These are phyloP conservation scores for Phengaris alcon DNA, from an alignment of 2,888 invertebrate genomes.

Conservation along the genomic window DNA sequence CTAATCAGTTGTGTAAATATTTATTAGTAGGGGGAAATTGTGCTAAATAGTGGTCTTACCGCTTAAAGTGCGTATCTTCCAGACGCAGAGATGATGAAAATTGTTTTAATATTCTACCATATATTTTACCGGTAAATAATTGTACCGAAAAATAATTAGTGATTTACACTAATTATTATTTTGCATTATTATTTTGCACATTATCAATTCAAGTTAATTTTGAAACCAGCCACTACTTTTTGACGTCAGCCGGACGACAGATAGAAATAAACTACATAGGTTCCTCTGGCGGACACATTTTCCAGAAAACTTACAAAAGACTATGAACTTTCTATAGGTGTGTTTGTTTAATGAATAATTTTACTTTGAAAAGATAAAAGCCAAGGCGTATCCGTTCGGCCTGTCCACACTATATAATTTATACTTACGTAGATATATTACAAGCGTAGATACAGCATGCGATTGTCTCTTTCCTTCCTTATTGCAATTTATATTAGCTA, in stretches of 20 bases:
- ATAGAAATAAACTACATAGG: not conserved
- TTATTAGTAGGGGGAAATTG: no score
- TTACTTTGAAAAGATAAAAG: slow-evolving; percentile 38
- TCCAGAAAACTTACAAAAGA: slow-evolving; percentile 26
- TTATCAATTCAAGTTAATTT: no score
- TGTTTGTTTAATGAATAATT: slow-evolving; percentile 41
- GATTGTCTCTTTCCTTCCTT: not conserved
- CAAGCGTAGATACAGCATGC: not conserved
- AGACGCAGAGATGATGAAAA: no score
- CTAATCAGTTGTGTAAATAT: no score
- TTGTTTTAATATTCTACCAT: no score
- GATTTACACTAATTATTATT: no score
- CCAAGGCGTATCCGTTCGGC: slow-evolving; percentile 43
- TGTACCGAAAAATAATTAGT: no score
- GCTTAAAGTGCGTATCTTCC: no score
- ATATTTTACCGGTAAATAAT: no score
- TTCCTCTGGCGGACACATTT: not conserved
- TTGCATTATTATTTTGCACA: no score
- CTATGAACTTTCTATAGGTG: slow-evolving; percentile 44
- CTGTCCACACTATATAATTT: slow-evolving; percentile 63
- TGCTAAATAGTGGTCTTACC: no score
- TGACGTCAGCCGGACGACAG: not conserved
- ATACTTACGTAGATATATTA: slow-evolving; percentile 41
- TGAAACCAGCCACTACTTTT: not conserved
- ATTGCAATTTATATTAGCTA: not conserved